A percentile compares a stretch with the other conserved stretches of the same genome.
phyloP scores from a whole-genome alignment of 2,113 vertebrate genomes.

The Mormyrus lacerda region DNA sequence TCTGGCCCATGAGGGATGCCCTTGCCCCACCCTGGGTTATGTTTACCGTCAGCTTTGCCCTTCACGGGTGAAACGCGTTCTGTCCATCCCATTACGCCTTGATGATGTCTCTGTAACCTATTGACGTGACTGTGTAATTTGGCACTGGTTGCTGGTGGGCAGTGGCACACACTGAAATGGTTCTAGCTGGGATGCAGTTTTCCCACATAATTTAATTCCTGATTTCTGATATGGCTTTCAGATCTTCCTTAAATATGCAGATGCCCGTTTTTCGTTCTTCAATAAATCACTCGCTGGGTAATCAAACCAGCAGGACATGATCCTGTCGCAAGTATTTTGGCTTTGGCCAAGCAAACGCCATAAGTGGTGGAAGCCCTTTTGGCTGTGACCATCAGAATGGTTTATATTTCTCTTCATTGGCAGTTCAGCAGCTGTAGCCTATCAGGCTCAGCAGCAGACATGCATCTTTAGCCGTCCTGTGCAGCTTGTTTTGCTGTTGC shows the following conservation, averaged over 20 bases:
- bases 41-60: neutral
- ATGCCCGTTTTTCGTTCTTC: neutral
- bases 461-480: neutral
- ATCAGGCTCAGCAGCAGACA: neutral
- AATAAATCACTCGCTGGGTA: neutral
- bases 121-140: neutral
- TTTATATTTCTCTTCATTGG: neutral
- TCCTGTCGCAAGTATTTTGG: neutral
- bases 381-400: neutral
- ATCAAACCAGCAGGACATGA: neutral
- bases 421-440: neutral
- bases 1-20: neutral
- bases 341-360: neutral
- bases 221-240: neutral
- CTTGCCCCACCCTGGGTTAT: neutral
- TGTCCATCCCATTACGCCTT: neutral
- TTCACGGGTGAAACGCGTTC: neutral
- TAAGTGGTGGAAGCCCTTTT: neutral
- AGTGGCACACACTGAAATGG: neutral
- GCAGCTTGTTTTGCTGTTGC: neutral
- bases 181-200: neutral
- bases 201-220: neutral
- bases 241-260: neutral
- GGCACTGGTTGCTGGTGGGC: neutral
- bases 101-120: neutral